Base-by-base conservation (phyloP, 2,113 vertebrate species). In the Rhizomys pruinosus region DNA sequence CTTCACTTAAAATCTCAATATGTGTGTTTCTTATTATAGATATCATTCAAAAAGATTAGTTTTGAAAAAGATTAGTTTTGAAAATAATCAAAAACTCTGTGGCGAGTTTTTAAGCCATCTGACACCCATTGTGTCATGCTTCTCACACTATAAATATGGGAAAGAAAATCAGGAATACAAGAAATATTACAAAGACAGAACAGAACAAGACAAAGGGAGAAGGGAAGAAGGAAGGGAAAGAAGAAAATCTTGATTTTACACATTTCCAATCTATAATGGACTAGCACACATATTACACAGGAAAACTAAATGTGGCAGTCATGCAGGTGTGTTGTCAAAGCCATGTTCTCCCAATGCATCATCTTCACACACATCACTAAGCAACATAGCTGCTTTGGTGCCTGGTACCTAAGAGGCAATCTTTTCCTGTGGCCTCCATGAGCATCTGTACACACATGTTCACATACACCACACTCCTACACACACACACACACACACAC, bases 11-110 rank as follows among this genome's bases (percentile, higher is more conserved):
- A 92, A 4, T 72, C 6, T 63, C 66, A 39, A 32, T 86, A 78
- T 29, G 15, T 77, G 82, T 95, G 17, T 64, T 64, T 89, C 17
- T 25, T 39, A 13, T 44, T 29, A n/a, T n/a, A n/a, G 57, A 13
- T 78, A 32, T 73, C 63, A 64, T 66, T 69, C 47, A 52, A 23
- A 90, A 61, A 81, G 5, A 0, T 37, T 88, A 79, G 66, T 95
- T 95, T 82, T 95, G n/a, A 93, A 92, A 59, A 90, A 81, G 5
- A 0, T 37, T 88, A 79, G 66, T 95, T 95, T 82, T 95, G n/a
- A 93, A 92, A 96, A 63, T 90, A 71, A 73, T 59, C 32, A 68
- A 81, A 77, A 77, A 90, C 57, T 79, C 9, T 39, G 72, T 42
- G 57, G n/a, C 57, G n/a, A 76, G 8, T 78, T 92, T 92, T 88